Evolutionary conservation across 2,888 invertebrate species (phyloP), one percentile per base, ranked within the genome.

Genomic region (Aphidius colemani): DNA sequence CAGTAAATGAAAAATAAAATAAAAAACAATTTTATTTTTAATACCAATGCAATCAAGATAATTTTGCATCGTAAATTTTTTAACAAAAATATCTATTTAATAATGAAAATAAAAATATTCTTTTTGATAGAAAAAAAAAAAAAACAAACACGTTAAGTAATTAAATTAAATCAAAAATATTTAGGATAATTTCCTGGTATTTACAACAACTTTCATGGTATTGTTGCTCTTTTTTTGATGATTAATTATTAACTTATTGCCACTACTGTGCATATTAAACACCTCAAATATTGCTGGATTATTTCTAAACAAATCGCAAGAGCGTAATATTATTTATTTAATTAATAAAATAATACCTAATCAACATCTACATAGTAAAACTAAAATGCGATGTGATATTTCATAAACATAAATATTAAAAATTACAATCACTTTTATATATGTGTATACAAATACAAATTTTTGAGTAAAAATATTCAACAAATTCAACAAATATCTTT

Each of bases 1-100:
- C 74, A 75, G 74, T 69, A 63, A 74, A 74, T 70, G 69, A 77
- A 67, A 41, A 64, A 55, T 60, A 48, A 55, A 18, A 18, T 18
- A 18, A 75, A 73, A 68, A 30, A 69, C 68, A 67, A 71, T 74
- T 74, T 76, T 76, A 75, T 77, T 78, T 77, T 76, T 76, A 74
- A 73, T 75, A 76, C 69, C 69, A 67, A 61, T 68, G 61, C 18
- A 66, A 66, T 61, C 57, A 39, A 70, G 65, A 76, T 75, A 70
- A 75, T 76, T 77, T 76, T 74, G 69, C 70, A 69, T 72, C 30
- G 5, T 30, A 30, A 30, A 30, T 30, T 30, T 30, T 30, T 30
- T 30, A 30, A 30, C 30, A 30, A 30, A 30, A 30, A 30, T 30
- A 30, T 30, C 30, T 30, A 30, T 18, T 18, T 56, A n/a, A n/a